Evolutionary conservation across 2,888 invertebrate genomes (phyloP).

Genomic region (Pristionchus exspectatus): DNA sequence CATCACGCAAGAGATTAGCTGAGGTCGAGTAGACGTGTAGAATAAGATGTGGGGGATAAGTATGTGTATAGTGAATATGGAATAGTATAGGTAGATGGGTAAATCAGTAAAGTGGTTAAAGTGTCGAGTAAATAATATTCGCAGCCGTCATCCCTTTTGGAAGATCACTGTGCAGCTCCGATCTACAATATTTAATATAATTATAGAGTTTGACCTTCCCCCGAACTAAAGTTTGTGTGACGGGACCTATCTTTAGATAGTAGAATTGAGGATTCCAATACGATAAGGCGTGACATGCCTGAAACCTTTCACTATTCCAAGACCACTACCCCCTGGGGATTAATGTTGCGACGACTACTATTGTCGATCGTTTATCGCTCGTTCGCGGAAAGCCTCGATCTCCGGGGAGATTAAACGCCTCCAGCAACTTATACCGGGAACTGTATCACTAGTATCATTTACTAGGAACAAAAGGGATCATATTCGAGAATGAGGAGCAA

Average conservation of each 20-base stretch:
- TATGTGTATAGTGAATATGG: background rate
- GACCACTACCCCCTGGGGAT: background rate
- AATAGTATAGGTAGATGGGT: background rate
- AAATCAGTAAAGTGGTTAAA: background rate
- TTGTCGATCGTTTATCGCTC: background rate
- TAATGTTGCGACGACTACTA: background rate
- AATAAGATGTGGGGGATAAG: too few species aligned
- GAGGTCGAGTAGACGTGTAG: background rate
- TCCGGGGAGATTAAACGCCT: background rate
- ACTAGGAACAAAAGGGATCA: too few species aligned
- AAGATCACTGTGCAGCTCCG: conserved; percentile 17
- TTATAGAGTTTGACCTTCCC: background rate
- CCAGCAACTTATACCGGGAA: background rate
- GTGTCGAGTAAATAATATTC: background rate
- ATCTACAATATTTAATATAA: background rate
- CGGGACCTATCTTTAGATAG: background rate
- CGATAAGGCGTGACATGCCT: conserved; percentile 14
- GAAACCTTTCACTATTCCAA: background rate
- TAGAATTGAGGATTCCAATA: background rate
- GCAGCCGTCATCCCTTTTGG: background rate
- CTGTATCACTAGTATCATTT: background rate
- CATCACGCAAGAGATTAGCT: background rate
- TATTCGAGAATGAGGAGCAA: too few species aligned
- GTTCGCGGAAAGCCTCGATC: background rate
- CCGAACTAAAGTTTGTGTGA: background rate